Evolutionary conservation across 2,888 invertebrate genomes (phyloP), one percentile per base, ranked within the genome.

Genomic region (Chironomus riparius): DNA sequence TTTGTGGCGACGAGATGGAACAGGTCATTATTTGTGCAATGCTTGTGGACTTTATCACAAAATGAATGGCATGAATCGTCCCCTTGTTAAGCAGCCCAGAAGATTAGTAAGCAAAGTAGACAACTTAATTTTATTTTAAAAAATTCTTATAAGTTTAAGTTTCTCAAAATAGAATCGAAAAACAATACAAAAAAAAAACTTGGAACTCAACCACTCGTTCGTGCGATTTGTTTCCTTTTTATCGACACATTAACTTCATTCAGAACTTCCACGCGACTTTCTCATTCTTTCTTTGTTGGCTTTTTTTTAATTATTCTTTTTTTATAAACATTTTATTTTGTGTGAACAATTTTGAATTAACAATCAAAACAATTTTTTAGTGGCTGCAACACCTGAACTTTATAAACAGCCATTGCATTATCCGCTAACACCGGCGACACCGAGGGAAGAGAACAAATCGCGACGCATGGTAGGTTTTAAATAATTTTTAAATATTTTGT

Each of bases 11-110:
- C 90, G 99, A 84, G 98, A 99, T 88, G 96, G 96, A 85, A 97
- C 96, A 81, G 98, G 98, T 79, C 97, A 98, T 87, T 98, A 98
- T 87, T 91, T 98, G 81, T 99, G 99, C 90, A 99, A 99, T 88
- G 98, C 98, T 79, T 99, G 99, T 87, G 98, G 98, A 81, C 93
- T 99, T 80, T 98, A 98, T 88, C 92, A 92, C 87, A 95, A 95
- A 88, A 93, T 95, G 93, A 97, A 96, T 86, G 95, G 95, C 83
- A 92, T 94, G 88, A 94, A 94, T 87, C 89, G 95, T 82, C 95
- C 96, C 77, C 88, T 95, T 82, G 92, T 94, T 82, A 94, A 94
- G 87, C 95, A 94, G 85, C 92, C 94, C 83, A 90, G 95, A 86
- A 89, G 95, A 87, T 88, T 93, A 92, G 95, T 95, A 90, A 84